Evolutionary conservation across 2,888 invertebrate species (phyloP).

Genomic region (Escarpia spicata): DNA sequence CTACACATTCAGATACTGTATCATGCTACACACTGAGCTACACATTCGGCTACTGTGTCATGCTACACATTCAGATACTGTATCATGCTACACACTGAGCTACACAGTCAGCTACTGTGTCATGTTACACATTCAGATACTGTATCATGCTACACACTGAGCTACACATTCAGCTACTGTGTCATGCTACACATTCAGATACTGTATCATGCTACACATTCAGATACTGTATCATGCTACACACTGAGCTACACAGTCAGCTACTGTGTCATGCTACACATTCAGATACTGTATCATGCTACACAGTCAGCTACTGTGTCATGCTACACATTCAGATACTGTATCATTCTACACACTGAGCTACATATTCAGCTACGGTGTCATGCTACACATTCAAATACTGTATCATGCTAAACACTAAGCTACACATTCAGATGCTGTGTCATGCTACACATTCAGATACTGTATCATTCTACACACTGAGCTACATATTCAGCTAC

Average conservation of each 20-base stretch:
- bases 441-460: neutral
- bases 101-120: neutral
- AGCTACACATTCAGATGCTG: neutral
- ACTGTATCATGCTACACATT: too few relatives aligned
- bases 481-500: neutral
- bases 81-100: neutral
- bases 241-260: neutral
- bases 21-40: neutral
- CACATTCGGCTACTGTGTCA: neutral
- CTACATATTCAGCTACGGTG: neutral
- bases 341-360: neutral
- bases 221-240: neutral
- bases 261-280: neutral
- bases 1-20: neutral
- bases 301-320: neutral
- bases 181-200: neutral
- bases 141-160: neutral
- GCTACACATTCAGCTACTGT: neutral
- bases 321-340: neutral
- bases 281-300: neutral
- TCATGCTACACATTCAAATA: neutral
- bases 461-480: neutral
- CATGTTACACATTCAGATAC: neutral
- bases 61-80: neutral
- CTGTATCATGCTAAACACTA: neutral